Base-by-base conservation (phyloP, 2,113 vertebrate species). In the Odontophorus gujanensis region DNA sequence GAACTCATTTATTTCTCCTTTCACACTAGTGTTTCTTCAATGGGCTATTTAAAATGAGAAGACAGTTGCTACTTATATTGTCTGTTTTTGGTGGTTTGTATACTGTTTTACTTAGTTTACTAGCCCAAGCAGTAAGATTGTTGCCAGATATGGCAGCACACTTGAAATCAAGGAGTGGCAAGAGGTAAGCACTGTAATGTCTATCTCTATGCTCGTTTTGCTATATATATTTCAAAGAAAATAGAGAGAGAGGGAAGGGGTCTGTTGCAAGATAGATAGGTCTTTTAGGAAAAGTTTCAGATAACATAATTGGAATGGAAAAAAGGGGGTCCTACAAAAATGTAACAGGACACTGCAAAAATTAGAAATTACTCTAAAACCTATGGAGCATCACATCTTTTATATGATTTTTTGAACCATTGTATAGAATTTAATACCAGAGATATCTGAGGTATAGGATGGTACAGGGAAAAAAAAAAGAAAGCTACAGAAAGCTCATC, bases 391-490 rank as follows among this genome's bases (percentile, higher is more conserved):
- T 84, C 83, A 83, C 51, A 28, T 90, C 94, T 81, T 97, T 95
- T 72, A 73, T 92, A 95, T 38, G 8, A 94, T 85, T 88, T 94
- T 96, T 72, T 90, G 57, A 95, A 80, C 79, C 73, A 88, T 95
- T 95, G 93, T 94, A 90, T 72, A 68, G 85, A 75, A 93, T 96
- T 95, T 93, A 91, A 95, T 74, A 95, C 87, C 90, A 89, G 87
- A 87, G 26, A 65, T 95, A 88, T 85, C 79, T 93, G 89, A 93
- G 76, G 51, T 95, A 93, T 86, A 93, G 57, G 79, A 94, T 48
- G 28, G 80, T 67, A 80, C 4, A 53, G 51, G 17, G 50, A 59
- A 80, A 93, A 89, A 62, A 65, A 36, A 66, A 48, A 82, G 79
- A 63, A 58, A 13, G 6, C 89, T 36, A 34, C 65, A 78, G 79